A percentile compares a stretch with the other conserved stretches of the same genome.
These are phyloP conservation scores for Myripristis jacobus DNA, from an alignment of 2,797 vertebrate genomes.

Conservation along the genomic window DNA sequence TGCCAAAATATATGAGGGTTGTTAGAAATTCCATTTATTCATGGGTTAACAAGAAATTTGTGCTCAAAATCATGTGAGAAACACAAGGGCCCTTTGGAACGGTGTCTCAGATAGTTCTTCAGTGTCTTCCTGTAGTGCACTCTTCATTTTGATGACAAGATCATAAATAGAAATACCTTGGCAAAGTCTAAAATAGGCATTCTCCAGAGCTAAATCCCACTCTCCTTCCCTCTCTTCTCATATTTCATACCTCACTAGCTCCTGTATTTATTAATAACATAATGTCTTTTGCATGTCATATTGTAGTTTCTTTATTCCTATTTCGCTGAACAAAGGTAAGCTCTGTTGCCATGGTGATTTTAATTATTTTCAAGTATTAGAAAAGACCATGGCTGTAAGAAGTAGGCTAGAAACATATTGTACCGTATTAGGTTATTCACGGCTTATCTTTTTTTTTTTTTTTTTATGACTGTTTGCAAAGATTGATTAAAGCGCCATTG, in stretches of 20 bases:
- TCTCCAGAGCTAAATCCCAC: conserved; percentile 66
- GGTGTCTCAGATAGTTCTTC: conserved; percentile 31
- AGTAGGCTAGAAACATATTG: conserved; percentile 51
- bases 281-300: conserved; percentile 73
- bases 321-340: conserved; percentile 74
- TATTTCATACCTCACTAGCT: conserved; percentile 75
- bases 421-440: conserved; percentile 39
- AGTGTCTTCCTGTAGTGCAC: conserved; percentile 36
- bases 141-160: conserved; percentile 63
- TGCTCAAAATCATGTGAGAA: conserved; percentile 52
- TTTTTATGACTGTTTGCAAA: neutral
- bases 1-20: conserved; percentile 51
- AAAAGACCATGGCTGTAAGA: conserved; percentile 65
- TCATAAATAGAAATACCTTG: conserved; percentile 66
- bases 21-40: conserved; percentile 53
- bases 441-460: conserved; percentile 11
- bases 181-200: conserved; percentile 55
- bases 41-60: conserved; percentile 28
- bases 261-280: conserved; percentile 70
- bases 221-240: conserved; percentile 59
- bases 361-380: conserved; percentile 72
- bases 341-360: conserved; percentile 79
- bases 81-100: conserved; percentile 38
- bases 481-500: neutral
- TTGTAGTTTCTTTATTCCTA: conserved; percentile 65